Conservation (phyloP, 1,140 invertebrate genomes). For the Ceratina calcarata region DNA sequence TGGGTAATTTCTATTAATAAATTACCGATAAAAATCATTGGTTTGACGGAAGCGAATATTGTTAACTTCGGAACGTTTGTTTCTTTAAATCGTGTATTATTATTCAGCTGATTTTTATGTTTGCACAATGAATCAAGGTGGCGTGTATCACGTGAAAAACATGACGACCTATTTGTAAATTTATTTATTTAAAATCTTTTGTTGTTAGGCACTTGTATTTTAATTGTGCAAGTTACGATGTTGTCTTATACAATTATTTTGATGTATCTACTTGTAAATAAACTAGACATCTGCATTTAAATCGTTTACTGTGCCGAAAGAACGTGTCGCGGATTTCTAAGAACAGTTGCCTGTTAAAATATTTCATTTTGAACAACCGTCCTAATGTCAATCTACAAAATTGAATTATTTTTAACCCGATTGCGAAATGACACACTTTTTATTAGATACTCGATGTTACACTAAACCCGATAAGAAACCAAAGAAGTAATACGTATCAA, state of each 20-base stretch:
- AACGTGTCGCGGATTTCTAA: background rate
- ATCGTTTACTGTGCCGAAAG: background rate
- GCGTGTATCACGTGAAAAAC: background rate
- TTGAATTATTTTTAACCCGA: background rate
- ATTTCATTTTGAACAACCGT: constrained; percentile 6
- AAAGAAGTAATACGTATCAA: no score
- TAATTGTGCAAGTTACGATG: background rate
- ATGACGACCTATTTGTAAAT: background rate
- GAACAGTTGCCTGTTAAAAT: constrained; percentile 45
- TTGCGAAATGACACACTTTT: background rate
- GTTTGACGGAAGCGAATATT: no score
- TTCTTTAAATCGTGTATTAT: constrained; percentile 10
- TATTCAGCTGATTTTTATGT: background rate
- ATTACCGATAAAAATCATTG: background rate
- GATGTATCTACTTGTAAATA: constrained; percentile 67
- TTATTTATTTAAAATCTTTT: constrained; percentile 14
- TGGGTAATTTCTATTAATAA: constrained; percentile 15
- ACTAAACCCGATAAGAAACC: no score
- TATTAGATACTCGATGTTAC: background rate
- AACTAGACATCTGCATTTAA: constrained; percentile 47
- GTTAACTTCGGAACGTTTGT: constrained; percentile 1
- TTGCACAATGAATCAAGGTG: constrained; percentile 22
- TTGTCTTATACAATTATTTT: constrained; percentile 37
- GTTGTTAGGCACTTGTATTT: constrained; percentile 1
- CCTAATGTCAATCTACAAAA: background rate